phyloP scores from a whole-genome alignment of 2,797 vertebrate species.

The Helarctos malayanus region DNA sequence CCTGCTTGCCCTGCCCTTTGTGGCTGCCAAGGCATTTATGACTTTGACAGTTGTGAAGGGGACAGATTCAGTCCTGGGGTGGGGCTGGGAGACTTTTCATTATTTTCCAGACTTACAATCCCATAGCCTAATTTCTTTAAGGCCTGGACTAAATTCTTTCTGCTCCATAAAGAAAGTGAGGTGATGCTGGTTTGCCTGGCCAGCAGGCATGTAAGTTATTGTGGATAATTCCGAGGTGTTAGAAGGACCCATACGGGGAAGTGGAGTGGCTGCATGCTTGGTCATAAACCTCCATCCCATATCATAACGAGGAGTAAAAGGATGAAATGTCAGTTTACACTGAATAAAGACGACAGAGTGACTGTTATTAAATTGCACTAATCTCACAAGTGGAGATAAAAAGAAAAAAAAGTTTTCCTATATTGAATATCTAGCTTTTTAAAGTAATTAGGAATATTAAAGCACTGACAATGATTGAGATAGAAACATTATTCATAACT shows the following conservation, averaged over 20 bases:
- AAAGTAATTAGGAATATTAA: constrained; percentile 97
- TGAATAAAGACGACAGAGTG: constrained; percentile 79
- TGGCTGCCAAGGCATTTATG: constrained; percentile 55
- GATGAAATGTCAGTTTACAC: constrained; percentile 74
- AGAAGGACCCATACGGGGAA: background rate
- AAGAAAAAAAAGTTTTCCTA: constrained; percentile 88
- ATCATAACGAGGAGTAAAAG: constrained; percentile 62
- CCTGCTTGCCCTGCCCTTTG: constrained; percentile 51
- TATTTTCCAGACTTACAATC: background rate
- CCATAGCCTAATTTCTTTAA: constrained; percentile 65
- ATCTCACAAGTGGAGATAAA: constrained; percentile 89
- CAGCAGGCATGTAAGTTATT: background rate
- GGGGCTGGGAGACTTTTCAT: background rate
- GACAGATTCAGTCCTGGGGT: background rate
- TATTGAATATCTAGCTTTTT: constrained; percentile 92
- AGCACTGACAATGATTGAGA: constrained; percentile 97
- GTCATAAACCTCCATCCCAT: constrained; percentile 66
- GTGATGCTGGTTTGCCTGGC: background rate
- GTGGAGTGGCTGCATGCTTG: background rate
- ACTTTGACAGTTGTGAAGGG: background rate
- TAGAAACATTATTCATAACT: constrained; percentile 99
- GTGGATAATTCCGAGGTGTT: background rate
- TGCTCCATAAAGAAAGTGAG: constrained; percentile 43
- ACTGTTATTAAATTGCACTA: constrained; percentile 87
- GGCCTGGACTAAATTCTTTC: constrained; percentile 61